phyloP scores from a whole-genome alignment of 2,113 vertebrate genomes.

The Diadophis punctatus region DNA sequence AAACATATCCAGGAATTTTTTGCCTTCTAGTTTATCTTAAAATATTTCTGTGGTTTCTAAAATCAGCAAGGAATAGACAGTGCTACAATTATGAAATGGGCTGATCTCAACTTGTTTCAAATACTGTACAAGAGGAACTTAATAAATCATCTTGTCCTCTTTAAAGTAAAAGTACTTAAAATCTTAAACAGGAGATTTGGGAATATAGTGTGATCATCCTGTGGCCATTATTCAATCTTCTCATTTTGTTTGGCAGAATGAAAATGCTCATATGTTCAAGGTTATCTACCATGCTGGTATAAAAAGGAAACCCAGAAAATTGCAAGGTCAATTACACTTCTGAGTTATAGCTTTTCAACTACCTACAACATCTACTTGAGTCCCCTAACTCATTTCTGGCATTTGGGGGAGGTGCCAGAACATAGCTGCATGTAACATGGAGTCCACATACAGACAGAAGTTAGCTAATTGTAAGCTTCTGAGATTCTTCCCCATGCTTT shows the following conservation, averaged over 20 bases:
- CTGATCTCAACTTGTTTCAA: constrained; percentile 25
- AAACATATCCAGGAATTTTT: constrained; percentile 56
- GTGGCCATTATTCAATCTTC: constrained; percentile 47
- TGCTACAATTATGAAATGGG: constrained; percentile 1
- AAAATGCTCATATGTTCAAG: neutral
- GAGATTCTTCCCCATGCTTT: neutral
- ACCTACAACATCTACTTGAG: neutral
- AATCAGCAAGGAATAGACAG: constrained; percentile 14
- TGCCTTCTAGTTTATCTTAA: constrained; percentile 46
- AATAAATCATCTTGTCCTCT: neutral
- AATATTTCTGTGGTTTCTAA: constrained; percentile 39
- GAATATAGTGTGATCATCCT: constrained; percentile 37
- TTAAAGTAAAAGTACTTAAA: constrained; percentile 8
- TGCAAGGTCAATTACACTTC: neutral
- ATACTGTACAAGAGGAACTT: neutral
- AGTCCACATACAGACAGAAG: neutral
- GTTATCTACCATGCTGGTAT: neutral
- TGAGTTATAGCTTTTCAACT: neutral
- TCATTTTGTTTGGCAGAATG: neutral
- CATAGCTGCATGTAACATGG: neutral
- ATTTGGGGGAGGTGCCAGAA: neutral
- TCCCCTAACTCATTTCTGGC: neutral
- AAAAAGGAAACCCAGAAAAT: neutral
- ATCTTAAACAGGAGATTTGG: constrained; percentile 35
- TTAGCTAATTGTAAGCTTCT: neutral